A percentile compares a stretch with the other conserved stretches of the same genome.
phyloP scores from a whole-genome alignment of 2,113 vertebrate genomes.

The Beaufortia kweichowensis region DNA sequence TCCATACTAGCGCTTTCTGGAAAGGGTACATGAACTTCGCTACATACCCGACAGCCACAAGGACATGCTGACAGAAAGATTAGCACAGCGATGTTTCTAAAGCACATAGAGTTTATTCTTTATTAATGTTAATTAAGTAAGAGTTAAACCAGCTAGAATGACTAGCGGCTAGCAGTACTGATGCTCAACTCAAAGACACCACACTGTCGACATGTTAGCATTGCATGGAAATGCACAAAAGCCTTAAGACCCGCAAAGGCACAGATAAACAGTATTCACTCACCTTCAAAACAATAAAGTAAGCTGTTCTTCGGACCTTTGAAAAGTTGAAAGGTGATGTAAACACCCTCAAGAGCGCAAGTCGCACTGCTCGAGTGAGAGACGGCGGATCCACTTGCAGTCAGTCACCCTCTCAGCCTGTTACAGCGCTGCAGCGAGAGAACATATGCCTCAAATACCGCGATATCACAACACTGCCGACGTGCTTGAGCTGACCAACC shows the following conservation, averaged over 20 bases:
- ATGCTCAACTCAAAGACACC: slow-evolving; percentile 30
- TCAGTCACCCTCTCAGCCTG: slow-evolving; percentile 17
- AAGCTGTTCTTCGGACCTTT: neutral
- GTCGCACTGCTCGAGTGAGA: slow-evolving; percentile 12
- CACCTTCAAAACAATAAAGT: neutral
- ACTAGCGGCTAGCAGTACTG: slow-evolving; percentile 19
- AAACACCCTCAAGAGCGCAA: neutral
- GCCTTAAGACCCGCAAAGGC: neutral
- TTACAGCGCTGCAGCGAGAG: slow-evolving; percentile 29
- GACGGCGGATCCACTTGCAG: slow-evolving; percentile 10
- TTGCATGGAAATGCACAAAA: neutral
- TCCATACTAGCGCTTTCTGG: slow-evolving; percentile 16
- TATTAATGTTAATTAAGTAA: slow-evolving; percentile 12
- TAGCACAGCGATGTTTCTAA: neutral
- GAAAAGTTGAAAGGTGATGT: neutral
- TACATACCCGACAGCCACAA: neutral
- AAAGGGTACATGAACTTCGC: slow-evolving; percentile 7
- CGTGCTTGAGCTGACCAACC: neutral
- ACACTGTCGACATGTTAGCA: slow-evolving; percentile 46
- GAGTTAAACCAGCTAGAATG: slow-evolving; percentile 8
- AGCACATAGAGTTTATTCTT: neutral
- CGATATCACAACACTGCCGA: slow-evolving; percentile 60
- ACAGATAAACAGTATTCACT: neutral
- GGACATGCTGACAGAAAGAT: slow-evolving; percentile 7
- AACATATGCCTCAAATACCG: slow-evolving; percentile 55